Conservation (phyloP, 2,888 invertebrate species). For the Yponomeuta malinellus region DNA sequence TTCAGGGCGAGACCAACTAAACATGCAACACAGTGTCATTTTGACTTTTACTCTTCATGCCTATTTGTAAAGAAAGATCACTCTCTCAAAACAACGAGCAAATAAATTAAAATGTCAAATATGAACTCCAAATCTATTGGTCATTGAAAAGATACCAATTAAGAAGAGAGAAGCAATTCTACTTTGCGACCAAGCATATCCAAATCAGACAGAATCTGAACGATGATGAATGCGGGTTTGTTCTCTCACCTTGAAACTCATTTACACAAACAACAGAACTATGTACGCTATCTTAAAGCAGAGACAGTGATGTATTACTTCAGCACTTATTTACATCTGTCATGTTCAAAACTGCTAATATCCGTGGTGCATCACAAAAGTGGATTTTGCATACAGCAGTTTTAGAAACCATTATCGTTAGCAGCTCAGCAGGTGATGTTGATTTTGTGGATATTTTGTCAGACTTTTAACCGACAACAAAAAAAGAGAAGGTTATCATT, state of each 20-base stretch:
- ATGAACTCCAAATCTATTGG: constrained; percentile 21
- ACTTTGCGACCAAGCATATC: not conserved
- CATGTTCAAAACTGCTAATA: constrained; percentile 9
- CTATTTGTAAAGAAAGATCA: constrained; percentile 11
- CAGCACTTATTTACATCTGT: constrained; percentile 12
- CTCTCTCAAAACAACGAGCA: not conserved
- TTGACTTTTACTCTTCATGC: constrained; percentile 11
- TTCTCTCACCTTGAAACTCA: constrained; percentile 26
- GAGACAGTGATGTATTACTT: constrained; percentile 15
- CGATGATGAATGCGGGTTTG: constrained; percentile 18
- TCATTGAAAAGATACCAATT: not conserved
- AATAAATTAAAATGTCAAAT: constrained; percentile 28
- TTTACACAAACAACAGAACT: constrained; percentile 21
- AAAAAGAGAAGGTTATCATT: no score
- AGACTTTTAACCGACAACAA: not conserved
- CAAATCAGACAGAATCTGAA: not conserved
- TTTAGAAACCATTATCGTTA: not conserved
- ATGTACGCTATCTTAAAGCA: constrained; percentile 6
- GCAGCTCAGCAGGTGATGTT: not conserved
- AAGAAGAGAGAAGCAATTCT: not conserved
- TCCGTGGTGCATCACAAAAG: constrained; percentile 7
- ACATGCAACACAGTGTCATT: constrained; percentile 27
- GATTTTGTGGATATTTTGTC: not conserved
- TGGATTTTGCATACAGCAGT: not conserved
- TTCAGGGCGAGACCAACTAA: constrained; percentile 25